Base-by-base conservation (phyloP, 2,113 vertebrate species). In the Centropristis striata region DNA sequence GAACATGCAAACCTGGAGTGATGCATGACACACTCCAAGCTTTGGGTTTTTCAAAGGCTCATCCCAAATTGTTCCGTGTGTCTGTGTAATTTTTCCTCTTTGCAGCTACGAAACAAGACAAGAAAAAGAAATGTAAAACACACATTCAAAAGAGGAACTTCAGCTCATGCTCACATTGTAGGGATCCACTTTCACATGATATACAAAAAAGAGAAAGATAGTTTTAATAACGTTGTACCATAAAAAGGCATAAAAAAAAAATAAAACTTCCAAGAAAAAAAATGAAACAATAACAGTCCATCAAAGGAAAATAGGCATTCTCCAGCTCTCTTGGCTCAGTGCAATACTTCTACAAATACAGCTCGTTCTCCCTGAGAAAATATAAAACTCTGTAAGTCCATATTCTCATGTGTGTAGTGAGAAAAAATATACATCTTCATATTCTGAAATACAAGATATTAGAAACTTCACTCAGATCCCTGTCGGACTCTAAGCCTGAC, bases 11-110 rank as follows among this genome's bases (percentile, higher is more conserved):
- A 75, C 55, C 42, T 4, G 23, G 20, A 39, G 28, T 4, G 23
- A 36, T 71, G 41, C 74, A 42, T 85, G 68, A 81, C 66, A 78
- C 32, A 61, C 75, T 76, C 46, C n/a, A 20, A n/a, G 64, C 28
- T 78, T 82, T 75, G 37, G 10, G 23, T 37, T 74, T 47, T 60
- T 25, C 36, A 80, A 78, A 76, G 71, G 8, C n/a, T 74, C 27
- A 42, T 10, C 14, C 16, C 68, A 16, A 50, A 67, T 53, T 32
- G 18, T 1, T 44, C 5, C 9, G 39, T n/a, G 65, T 71, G 86
- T 60, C n/a, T 65, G 70, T 44, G 32, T 51, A 9, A 59, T 49
- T 71, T 27, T 47, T 44, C 39, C 25, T 44, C 21, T 42, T 75
- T 79, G 47, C 27, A 66, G 66, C 47, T 28, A n/a, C 9, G n/a